Evolutionary conservation across 2,888 invertebrate species (phyloP).

Genomic region (Atherix ibis): DNA sequence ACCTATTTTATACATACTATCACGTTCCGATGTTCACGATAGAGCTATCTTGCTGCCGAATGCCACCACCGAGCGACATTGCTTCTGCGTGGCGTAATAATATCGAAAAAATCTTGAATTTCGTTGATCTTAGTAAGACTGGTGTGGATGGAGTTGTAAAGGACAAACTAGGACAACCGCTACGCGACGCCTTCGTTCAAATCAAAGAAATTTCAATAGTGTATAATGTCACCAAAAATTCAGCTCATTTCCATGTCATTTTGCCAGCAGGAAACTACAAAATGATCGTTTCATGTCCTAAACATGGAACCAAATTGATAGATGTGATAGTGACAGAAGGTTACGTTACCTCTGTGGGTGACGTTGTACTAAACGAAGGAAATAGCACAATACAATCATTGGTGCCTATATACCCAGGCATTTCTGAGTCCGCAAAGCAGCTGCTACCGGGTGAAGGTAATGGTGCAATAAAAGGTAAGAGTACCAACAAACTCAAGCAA

Average conservation of each 20-base stretch:
- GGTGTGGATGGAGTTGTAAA: constrained; percentile 57
- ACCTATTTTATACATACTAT: constrained; percentile 44
- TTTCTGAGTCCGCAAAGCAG: too few relatives aligned
- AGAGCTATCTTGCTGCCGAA: constrained; percentile 69
- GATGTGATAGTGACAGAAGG: constrained; percentile 23
- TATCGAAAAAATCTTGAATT: constrained; percentile 44
- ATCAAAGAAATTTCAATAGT: constrained; percentile 42
- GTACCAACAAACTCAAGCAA: too few relatives aligned
- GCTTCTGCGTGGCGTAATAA: constrained; percentile 57
- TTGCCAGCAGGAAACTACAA: constrained; percentile 52
- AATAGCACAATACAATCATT: too few relatives aligned
- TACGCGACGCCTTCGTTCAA: constrained; percentile 54
- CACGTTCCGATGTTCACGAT: constrained; percentile 51
- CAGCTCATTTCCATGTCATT: constrained; percentile 55
- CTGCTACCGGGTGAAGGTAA: too few relatives aligned
- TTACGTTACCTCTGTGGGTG: constrained; percentile 18
- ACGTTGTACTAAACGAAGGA: constrained; percentile 3
- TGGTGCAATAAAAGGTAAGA: constrained; percentile 11
- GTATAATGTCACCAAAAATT: constrained; percentile 48
- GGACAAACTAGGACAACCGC: constrained; percentile 44
- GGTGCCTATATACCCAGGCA: too few relatives aligned
- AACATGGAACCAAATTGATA: constrained; percentile 38
- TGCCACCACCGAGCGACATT: constrained; percentile 51
- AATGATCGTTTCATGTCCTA: constrained; percentile 43
- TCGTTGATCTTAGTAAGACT: constrained; percentile 44